Conservation (phyloP, 2,113 vertebrate genomes). For the Mixornis gularis region DNA sequence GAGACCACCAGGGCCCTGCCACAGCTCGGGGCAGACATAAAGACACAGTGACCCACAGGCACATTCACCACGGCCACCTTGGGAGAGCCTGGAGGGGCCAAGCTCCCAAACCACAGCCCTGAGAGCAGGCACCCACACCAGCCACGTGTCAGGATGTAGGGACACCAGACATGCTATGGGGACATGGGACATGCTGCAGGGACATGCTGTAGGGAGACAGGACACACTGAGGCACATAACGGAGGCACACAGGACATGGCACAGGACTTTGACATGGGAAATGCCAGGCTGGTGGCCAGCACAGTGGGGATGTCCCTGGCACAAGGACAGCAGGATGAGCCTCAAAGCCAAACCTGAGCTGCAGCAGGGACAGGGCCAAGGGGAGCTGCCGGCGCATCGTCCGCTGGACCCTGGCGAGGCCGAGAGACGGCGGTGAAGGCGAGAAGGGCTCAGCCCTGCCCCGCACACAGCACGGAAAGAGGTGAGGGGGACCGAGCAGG, state of each 20-base stretch:
- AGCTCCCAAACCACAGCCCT: not conserved
- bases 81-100: not conserved
- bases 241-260: not conserved
- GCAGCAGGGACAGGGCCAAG: conserved; percentile 70
- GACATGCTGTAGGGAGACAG: not conserved
- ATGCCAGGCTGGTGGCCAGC: not conserved
- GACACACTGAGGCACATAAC: not conserved
- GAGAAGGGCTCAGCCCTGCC: not conserved
- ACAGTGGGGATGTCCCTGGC: not conserved
- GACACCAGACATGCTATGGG: not conserved
- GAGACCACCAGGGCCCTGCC: not conserved
- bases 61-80: rapidly evolving
- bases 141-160: not conserved
- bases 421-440: conserved; percentile 46
- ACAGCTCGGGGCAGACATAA: not conserved
- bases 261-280: not conserved
- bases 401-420: conserved; percentile 74
- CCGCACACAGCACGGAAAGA: not conserved
- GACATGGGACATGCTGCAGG: not conserved
- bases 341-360: conserved; percentile 73
- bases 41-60: not conserved
- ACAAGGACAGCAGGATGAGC: not conserved
- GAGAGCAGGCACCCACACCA: not conserved
- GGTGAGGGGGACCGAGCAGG: rapidly evolving
- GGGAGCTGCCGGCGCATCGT: conserved; percentile 72